These are phyloP conservation scores for Pachypsylla venusta DNA, from an alignment of 1,140 invertebrate genomes.

Conservation along the genomic window DNA sequence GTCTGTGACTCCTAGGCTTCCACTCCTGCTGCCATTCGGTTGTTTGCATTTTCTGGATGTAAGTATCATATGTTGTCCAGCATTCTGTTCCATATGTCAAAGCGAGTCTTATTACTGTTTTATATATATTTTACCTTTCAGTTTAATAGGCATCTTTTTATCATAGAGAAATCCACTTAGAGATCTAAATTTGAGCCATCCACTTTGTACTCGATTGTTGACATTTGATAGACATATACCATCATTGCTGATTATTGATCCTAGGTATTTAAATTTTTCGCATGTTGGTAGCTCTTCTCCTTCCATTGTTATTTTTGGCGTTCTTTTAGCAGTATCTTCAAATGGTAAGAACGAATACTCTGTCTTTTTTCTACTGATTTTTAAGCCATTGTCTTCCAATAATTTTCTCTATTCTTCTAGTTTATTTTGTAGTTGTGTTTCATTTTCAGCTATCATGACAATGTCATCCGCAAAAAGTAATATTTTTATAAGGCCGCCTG, in stretches of 20 bases:
- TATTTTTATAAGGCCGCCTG: neutral
- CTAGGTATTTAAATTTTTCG: constrained; percentile 11
- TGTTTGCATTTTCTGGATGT: neutral
- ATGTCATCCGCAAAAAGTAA: constrained; percentile 11
- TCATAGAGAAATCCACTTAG: neutral
- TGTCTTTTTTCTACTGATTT: constrained; percentile 12
- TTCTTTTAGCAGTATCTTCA: neutral
- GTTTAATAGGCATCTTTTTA: constrained; percentile 6
- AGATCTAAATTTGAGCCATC: neutral
- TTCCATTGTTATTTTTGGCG: neutral
- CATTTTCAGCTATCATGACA: constrained; percentile 11
- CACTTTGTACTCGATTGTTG: constrained; percentile 2
- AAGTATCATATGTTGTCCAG: constrained; percentile 1
- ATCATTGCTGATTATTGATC: constrained; percentile 6
- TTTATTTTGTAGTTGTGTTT: constrained; percentile 9
- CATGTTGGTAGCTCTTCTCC: neutral
- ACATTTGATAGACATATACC: constrained; percentile 9
- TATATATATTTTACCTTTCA: constrained; percentile 1
- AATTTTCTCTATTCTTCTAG: neutral
- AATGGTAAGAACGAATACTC: neutral
- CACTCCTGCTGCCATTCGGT: too few relatives aligned
- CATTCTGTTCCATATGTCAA: neutral
- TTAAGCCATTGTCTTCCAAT: constrained; percentile 9
- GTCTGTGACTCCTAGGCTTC: too few relatives aligned
- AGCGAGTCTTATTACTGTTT: neutral